Base-by-base conservation (phyloP, 2,113 vertebrate genomes). In the Thalassoma bifasciatum region DNA sequence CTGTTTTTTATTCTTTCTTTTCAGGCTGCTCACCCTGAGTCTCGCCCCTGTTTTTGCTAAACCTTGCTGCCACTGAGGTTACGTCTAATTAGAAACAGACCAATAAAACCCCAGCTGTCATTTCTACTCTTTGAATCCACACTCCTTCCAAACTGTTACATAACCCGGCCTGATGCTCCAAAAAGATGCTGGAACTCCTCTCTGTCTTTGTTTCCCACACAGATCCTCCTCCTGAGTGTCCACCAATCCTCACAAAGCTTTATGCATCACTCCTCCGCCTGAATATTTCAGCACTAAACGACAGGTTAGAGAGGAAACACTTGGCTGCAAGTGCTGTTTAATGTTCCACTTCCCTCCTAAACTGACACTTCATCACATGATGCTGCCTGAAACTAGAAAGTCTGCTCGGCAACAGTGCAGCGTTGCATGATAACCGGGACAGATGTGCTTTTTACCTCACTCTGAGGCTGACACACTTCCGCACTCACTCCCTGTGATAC, bases 391-490 rank as follows among this genome's bases (percentile, higher is more conserved):
- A 22, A 51, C 51, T 23, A 37, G n/a, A n/a, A 53, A 60, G 23
- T 80, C 76, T 67, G 58, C 66, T 49, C 59, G 56, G 67, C 71
- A 71, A 73, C 58, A 79, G 51, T 47, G 60, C 63, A 53, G 52
- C 1, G 10, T 58, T 52, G 52, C 59, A 24, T 10, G 34, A 70
- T 70, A 42, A 79, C 37, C 38, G 38, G 54, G 30, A 23, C 59
- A 69, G 80, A 54, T 77, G 72, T 40, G 42, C 50, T 52, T 49
- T 68, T 66, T 49, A 24, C 40, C 53, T 60, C 36, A 3, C 37
- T 46, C 62, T 46, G 66, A 36, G 56, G 26, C 34, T 44, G 0
- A 72, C 61, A 75, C 66, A 42, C 54, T 61, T 70, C 13, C 49
- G 16, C 16, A 51, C 47, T 26, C 8, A 12, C 42, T 30, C 42